Evolutionary conservation across 2,113 vertebrate genomes (phyloP), one percentile per base, ranked within the genome.

Genomic region (Anas platyrhynchos): DNA sequence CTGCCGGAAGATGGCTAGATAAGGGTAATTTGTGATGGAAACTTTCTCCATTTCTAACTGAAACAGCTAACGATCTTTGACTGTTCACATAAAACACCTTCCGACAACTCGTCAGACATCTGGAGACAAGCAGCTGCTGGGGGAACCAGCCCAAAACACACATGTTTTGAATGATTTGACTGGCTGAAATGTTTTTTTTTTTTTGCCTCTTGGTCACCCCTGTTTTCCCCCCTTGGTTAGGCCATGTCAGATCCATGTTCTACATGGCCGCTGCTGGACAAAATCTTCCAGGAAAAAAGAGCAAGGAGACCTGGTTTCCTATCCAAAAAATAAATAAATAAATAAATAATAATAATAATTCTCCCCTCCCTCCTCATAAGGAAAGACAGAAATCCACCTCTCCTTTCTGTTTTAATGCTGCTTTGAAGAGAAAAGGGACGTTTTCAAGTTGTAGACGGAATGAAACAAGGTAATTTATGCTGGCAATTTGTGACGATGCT

Each of bases 271-370:
- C 32, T 83, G 79, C 56, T 1, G 2, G 5, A 54, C 21, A 74
- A 86, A 88, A 36, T 38, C 65, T 89, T 91, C 34, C 81, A 89
- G 62, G 21, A 80, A 92, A 92, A 80, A 83, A 63, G 7, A 73
- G 55, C 10, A 65, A 68, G 29, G 31, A 68, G 46, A 66, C 2
- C 22, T 78, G 23, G 79, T 77, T 81, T 80, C 36, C 52, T 78
- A 65, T 23, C 2, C 2, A 41, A 31, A 38, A 32, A 27, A n/a
- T 41, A 41, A 41, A 41, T 41, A 41, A n/a, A n/a, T n/a, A n/a
- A 41, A 41, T 41, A 41, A 41, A 41, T 41, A 41, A 41, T 41
- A 41, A 41, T 41, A 38, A 38, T 44, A 66, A 31, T 22, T 36
- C 32, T 52, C 16, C 11, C 36, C 25, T 29, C 55, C 14, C 46